phyloP scores from a whole-genome alignment of 2,113 vertebrate genomes.

The Heptranchias perlo region DNA sequence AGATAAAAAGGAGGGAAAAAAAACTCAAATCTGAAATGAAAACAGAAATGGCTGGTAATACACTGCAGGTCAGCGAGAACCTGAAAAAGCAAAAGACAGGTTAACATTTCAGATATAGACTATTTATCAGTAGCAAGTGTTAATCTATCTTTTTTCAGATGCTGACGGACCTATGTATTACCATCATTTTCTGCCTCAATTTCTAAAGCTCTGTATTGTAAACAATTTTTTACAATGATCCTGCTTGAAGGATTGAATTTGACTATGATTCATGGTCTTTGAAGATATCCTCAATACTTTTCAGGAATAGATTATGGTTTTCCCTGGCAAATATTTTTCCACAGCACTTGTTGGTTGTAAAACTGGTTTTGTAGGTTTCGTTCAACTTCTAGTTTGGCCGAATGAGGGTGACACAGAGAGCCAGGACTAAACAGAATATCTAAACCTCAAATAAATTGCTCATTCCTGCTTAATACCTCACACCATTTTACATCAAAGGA shows the following conservation, averaged over 20 bases:
- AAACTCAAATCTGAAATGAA: not conserved
- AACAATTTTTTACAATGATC: not conserved
- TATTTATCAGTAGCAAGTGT: not conserved
- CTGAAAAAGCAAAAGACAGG: not conserved
- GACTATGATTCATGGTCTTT: not conserved
- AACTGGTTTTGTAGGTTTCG: not conserved
- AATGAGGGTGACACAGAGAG: no score
- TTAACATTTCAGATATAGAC: not conserved
- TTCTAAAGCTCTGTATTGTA: not conserved
- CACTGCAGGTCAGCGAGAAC: not conserved
- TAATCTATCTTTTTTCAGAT: not conserved
- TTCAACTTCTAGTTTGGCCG: not conserved
- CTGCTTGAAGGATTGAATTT: not conserved
- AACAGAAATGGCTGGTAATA: not conserved
- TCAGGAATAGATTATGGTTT: not conserved
- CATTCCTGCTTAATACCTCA: not conserved
- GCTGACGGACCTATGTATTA: not conserved
- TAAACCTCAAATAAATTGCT: not conserved
- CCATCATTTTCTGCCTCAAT: not conserved
- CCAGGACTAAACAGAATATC: no score
- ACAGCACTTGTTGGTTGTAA: not conserved
- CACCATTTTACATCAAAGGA: not conserved
- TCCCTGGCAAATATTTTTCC: not conserved
- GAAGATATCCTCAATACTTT: not conserved
- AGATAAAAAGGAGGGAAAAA: not conserved